Conservation (phyloP, 2,113 vertebrate species). For the Colossoma macropomum region DNA sequence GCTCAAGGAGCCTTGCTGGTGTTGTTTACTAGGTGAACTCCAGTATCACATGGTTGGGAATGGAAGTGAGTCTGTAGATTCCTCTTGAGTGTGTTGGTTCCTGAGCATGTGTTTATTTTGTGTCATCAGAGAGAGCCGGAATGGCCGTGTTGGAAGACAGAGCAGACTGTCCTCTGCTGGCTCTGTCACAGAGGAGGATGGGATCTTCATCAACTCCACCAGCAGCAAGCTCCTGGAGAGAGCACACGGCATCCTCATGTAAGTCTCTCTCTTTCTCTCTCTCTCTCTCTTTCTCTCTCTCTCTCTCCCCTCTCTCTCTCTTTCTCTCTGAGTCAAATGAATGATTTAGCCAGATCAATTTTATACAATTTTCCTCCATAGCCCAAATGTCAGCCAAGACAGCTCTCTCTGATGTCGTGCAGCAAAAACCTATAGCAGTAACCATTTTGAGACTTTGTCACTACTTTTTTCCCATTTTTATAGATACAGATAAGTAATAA, state of each 20-base stretch:
- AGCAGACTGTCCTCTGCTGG: constrained; percentile 74
- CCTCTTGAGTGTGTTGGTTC: neutral
- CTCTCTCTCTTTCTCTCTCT: no score
- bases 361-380: no score
- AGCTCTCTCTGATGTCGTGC: no score
- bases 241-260: constrained; percentile 98
- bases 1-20: neutral
- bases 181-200: constrained; percentile 86
- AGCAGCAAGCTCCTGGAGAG: constrained; percentile 96
- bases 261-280: constrained; percentile 61
- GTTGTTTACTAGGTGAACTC: neutral
- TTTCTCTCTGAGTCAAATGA: no score
- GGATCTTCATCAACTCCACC: constrained; percentile 88
- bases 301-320: no score
- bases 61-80: constrained; percentile 36
- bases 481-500: no score
- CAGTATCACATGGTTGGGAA: neutral
- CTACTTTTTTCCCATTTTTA: no score
- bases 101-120: constrained; percentile 51
- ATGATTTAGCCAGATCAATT: no score
- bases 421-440: no score
- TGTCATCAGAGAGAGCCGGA: constrained; percentile 82
- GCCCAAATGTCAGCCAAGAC: no score
- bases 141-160: constrained; percentile 80
- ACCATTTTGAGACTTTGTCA: no score